A percentile compares a stretch with the other conserved stretches of the same genome.
Conservation (phyloP, 2,888 invertebrate genomes). For the Orchestes rusci region DNA sequence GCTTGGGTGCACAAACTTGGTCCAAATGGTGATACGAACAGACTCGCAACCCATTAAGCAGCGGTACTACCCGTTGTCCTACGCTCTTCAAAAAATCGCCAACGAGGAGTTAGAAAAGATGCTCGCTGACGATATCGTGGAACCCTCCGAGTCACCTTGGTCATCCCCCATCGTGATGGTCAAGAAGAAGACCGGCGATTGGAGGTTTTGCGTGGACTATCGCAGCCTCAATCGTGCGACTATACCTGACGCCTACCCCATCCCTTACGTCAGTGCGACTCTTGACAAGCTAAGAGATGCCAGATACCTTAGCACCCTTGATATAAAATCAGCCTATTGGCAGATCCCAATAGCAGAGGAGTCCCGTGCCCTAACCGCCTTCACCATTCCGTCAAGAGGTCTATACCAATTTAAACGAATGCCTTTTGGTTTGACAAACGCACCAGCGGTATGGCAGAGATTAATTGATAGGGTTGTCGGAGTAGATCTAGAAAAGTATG, state of each 20-base stretch:
- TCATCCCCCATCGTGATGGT: conserved; percentile 2
- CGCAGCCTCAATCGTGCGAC: not conserved
- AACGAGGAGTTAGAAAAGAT: conserved; percentile 1
- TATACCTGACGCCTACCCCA: conserved; percentile 2
- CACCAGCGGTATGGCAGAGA: conserved; percentile 1
- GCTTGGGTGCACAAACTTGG: too few species aligned
- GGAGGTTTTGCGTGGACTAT: conserved; percentile 1
- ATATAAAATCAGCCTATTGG: conserved; percentile 1
- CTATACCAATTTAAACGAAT: conserved; percentile 1
- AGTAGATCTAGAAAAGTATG: not conserved
- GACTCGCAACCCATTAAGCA: too few species aligned
- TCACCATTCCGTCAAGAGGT: conserved; percentile 1
- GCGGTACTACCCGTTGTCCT: too few species aligned
- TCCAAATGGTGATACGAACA: too few species aligned
- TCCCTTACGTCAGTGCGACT: not conserved
- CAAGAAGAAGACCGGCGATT: not conserved
- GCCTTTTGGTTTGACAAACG: conserved; percentile 3
- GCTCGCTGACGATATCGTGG: conserved; percentile 1
- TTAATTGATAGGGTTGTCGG: conserved; percentile 4
- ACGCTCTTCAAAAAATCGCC: too few species aligned
- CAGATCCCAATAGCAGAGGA: not conserved
- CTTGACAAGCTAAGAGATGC: not conserved
- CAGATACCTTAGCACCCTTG: not conserved
- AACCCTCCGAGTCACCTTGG: not conserved
- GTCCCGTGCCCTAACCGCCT: not conserved